Percentiles rank a stretch among this genome's conserved stretches.
These are phyloP conservation scores for Venustaconcha ellipsiformis DNA, from an alignment of 1,140 invertebrate species.

Conservation along the genomic window DNA sequence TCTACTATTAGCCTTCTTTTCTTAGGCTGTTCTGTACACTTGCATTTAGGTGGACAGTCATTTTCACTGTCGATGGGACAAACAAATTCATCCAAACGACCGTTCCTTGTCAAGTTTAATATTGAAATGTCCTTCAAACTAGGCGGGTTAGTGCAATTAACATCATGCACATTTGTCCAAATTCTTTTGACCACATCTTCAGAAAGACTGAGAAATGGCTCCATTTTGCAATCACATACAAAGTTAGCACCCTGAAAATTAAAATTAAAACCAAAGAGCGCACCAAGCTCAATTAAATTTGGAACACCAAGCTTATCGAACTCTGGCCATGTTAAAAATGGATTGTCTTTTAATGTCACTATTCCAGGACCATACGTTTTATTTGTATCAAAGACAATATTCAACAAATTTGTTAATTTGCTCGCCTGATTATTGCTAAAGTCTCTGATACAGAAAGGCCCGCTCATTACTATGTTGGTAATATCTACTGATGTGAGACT, in stretches of 20 bases:
- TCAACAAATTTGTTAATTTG: constrained; percentile 3
- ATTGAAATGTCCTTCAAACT: not conserved
- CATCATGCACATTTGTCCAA: constrained; percentile 6
- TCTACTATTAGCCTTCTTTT: no score
- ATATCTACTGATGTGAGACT: constrained; percentile 15
- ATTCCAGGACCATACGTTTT: constrained; percentile 24
- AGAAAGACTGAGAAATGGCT: constrained; percentile 13
- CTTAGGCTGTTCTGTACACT: no score
- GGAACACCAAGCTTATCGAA: constrained; percentile 15
- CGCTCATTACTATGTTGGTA: constrained; percentile 4
- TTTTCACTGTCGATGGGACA: no score
- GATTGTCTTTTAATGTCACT: constrained; percentile 5
- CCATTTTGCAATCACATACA: constrained; percentile 17
- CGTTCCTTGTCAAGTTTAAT: not conserved
- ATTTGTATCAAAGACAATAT: not conserved
- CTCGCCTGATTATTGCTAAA: constrained; percentile 9
- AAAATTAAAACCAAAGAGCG: constrained; percentile 17
- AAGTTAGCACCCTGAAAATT: constrained; percentile 5
- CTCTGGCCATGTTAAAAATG: constrained; percentile 11
- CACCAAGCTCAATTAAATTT: constrained; percentile 7
- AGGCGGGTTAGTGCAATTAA: constrained; percentile 10
- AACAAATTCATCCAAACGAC: no score
- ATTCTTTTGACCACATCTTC: not conserved
- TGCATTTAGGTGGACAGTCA: no score
- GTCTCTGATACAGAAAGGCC: constrained; percentile 11